Conservation (phyloP, 2,797 vertebrate species). For the Micrastur ruficollis region DNA sequence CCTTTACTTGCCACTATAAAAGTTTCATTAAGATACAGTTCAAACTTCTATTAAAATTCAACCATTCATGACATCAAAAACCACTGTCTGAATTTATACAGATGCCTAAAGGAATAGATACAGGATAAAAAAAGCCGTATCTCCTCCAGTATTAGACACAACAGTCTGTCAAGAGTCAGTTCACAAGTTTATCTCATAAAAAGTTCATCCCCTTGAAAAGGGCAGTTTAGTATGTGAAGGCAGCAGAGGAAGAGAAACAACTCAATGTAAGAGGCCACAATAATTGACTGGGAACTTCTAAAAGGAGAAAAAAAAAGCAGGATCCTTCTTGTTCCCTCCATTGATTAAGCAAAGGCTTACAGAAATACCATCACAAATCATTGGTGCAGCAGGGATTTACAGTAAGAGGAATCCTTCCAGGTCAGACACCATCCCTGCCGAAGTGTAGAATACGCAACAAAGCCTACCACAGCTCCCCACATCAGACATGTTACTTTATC, state of each 20-base stretch:
- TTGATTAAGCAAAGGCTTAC: neutral
- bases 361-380: neutral
- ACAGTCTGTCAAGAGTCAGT: neutral
- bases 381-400: neutral
- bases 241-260: neutral
- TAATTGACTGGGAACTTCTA: neutral
- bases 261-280: neutral
- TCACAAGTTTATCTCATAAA: neutral
- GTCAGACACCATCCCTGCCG: neutral
- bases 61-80: constrained; percentile 9
- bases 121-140: constrained; percentile 19
- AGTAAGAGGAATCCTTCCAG: neutral
- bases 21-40: constrained; percentile 8
- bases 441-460: neutral
- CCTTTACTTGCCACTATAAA: neutral
- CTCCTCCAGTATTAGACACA: neutral
- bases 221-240: neutral
- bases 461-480: neutral
- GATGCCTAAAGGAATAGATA: constrained; percentile 24
- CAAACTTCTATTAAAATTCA: constrained; percentile 33
- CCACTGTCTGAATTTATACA: constrained; percentile 1
- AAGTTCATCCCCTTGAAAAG: constrained; percentile 3
- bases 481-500: fast-evolving
- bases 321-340: neutral
- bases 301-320: neutral